A percentile compares a stretch with the other conserved stretches of the same genome.
Evolutionary conservation across 2,113 vertebrate species (phyloP).

Genomic region (Protobothrops mucrosquamatus): DNA sequence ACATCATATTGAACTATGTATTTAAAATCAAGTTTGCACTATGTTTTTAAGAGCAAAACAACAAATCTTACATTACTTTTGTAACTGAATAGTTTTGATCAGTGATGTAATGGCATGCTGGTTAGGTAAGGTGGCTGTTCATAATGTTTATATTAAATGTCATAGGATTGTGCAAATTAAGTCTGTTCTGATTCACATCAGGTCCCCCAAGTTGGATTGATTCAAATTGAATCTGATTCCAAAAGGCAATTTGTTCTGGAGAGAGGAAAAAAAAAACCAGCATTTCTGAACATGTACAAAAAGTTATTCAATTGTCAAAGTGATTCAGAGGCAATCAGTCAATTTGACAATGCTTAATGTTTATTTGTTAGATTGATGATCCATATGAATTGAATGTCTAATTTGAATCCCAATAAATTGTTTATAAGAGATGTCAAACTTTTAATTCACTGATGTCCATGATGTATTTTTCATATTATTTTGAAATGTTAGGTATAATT

Average conservation of each 20-base stretch:
- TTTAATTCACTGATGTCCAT: not conserved
- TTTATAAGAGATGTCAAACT: not conserved
- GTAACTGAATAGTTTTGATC: not conserved
- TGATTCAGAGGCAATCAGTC: not conserved
- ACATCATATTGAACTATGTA: not conserved
- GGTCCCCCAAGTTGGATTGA: not conserved
- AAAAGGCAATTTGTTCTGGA: not conserved
- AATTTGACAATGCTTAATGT: not conserved
- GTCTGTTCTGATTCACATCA: not conserved
- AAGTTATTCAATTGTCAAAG: not conserved
- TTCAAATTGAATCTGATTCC: not conserved
- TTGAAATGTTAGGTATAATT: not conserved
- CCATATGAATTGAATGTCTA: not conserved
- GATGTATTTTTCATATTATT: not conserved
- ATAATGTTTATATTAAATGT: not conserved
- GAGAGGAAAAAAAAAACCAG: not conserved
- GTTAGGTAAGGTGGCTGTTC: not conserved
- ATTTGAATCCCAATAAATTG: not conserved
- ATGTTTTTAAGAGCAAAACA: not conserved
- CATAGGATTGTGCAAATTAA: not conserved
- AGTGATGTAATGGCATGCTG: not conserved
- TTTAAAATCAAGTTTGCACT: constrained; percentile 2
- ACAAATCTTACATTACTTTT: not conserved
- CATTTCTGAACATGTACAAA: not conserved
- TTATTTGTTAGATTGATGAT: not conserved